These are phyloP conservation scores for Tautogolabrus adspersus DNA, from an alignment of 2,113 vertebrate genomes.

Conservation along the genomic window DNA sequence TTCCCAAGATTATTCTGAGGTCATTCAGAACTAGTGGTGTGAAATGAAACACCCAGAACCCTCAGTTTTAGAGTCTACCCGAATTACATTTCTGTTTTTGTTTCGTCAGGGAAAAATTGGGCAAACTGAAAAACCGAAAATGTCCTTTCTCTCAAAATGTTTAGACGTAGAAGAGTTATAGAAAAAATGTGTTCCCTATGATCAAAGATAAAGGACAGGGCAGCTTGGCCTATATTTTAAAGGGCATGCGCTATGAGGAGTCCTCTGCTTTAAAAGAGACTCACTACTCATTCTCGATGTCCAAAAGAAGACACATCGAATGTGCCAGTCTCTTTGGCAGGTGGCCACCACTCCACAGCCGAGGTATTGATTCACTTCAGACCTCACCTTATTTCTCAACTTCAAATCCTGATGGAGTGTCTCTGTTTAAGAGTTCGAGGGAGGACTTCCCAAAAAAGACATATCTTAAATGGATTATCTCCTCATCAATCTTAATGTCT, in stretches of 20 bases:
- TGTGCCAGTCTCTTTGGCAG: conserved; percentile 84
- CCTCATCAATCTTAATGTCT: conserved; percentile 69
- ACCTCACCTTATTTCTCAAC: conserved; percentile 83
- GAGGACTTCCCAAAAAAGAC: conserved; percentile 65
- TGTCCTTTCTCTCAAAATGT: background rate
- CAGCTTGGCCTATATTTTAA: conserved; percentile 9
- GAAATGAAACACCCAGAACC: conserved; percentile 50
- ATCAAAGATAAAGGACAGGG: conserved; percentile 11
- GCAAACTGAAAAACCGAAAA: background rate
- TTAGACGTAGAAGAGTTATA: background rate
- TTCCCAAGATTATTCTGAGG: conserved; percentile 76
- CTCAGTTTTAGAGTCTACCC: conserved; percentile 2
- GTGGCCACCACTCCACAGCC: conserved; percentile 76
- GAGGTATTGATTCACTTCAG: conserved; percentile 83
- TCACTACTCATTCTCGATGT: conserved; percentile 67
- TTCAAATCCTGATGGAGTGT: conserved; percentile 83
- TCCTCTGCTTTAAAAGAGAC: conserved; percentile 38
- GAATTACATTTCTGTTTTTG: conserved; percentile 12
- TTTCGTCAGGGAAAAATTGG: conserved; percentile 19
- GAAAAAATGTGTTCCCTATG: background rate
- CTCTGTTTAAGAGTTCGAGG: conserved; percentile 77
- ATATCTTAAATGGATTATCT: conserved; percentile 74
- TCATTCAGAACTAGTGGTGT: conserved; percentile 67
- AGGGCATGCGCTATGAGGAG: conserved; percentile 31
- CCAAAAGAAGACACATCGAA: conserved; percentile 80